Evolutionary conservation across 2,888 invertebrate genomes (phyloP).

Genomic region (Slavum lentiscoides): DNA sequence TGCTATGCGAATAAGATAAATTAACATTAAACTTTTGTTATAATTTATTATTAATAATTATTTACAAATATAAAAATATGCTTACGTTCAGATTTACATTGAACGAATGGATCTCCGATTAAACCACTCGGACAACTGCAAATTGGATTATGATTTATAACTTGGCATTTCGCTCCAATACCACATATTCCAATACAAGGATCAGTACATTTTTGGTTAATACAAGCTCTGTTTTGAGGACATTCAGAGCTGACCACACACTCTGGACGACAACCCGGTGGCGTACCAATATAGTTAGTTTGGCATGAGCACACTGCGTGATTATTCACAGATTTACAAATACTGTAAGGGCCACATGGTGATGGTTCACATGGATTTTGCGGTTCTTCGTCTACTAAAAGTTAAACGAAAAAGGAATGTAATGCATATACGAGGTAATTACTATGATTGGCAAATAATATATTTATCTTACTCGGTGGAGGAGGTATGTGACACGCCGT

Average conservation of each 20-base stretch:
- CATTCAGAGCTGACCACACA: constrained; percentile 78
- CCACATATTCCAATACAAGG: constrained; percentile 77
- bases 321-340: constrained; percentile 67
- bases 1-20: constrained; percentile 38
- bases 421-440: neutral
- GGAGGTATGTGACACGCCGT: constrained; percentile 61
- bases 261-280: constrained; percentile 76
- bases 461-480: constrained; percentile 57
- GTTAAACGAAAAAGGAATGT: constrained; percentile 18
- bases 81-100: constrained; percentile 57
- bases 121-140: constrained; percentile 71
- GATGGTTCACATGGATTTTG: constrained; percentile 72
- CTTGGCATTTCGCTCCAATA: constrained; percentile 71
- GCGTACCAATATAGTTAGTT: constrained; percentile 70
- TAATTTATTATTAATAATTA: too few relatives aligned
- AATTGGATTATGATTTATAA: constrained; percentile 76
- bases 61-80: neutral
- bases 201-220: constrained; percentile 75
- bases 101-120: constrained; percentile 71
- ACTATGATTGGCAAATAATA: neutral
- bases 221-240: constrained; percentile 71
- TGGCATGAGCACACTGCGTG: constrained; percentile 77
- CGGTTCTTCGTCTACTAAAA: constrained; percentile 61
- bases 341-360: constrained; percentile 79
- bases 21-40: neutral